phyloP scores from a whole-genome alignment of 92 coral and sea anemone genomes.

The Chrysogorgia sp. region DNA sequence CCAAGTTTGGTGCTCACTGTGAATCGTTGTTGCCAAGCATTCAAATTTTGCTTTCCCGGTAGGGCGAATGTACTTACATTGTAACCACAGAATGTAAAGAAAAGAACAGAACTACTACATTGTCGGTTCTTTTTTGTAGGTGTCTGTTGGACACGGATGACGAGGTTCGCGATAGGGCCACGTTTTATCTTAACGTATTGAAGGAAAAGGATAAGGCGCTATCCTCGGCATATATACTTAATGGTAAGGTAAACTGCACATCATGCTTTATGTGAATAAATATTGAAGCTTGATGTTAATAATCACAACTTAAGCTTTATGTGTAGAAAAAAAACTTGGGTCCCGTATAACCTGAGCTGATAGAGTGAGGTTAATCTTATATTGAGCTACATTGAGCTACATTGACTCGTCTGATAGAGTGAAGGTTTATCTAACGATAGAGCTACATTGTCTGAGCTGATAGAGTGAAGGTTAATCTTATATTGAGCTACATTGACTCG shows the following conservation, averaged over 20 bases:
- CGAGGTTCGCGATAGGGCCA: conserved; percentile 96
- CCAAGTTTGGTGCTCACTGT: conserved; percentile 99
- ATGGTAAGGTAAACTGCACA: conserved; percentile 59
- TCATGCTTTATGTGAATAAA: background rate
- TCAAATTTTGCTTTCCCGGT: conserved; percentile 91
- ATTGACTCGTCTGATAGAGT: too few relatives aligned
- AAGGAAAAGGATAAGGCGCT: conserved; percentile 90
- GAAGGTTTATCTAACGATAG: too few relatives aligned
- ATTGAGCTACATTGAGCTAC: too few relatives aligned
- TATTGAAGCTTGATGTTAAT: background rate
- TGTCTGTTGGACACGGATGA: conserved; percentile 96
- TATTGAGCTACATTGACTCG: too few relatives aligned
- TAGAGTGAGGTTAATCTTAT: too few relatives aligned
- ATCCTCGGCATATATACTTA: conserved; percentile 94
- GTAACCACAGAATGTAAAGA: background rate
- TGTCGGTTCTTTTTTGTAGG: conserved; percentile 42
- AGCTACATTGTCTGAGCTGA: too few relatives aligned
- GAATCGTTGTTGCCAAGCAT: conserved; percentile 88
- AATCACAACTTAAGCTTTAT: too few relatives aligned
- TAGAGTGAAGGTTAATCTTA: too few relatives aligned
- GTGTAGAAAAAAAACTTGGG: too few relatives aligned
- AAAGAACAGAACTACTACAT: too few relatives aligned
- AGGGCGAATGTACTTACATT: background rate
- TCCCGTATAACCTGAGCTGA: too few relatives aligned
- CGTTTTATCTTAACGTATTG: conserved; percentile 86